Conservation (phyloP, 2,797 vertebrate species). For the Rhinoraja longicauda region DNA sequence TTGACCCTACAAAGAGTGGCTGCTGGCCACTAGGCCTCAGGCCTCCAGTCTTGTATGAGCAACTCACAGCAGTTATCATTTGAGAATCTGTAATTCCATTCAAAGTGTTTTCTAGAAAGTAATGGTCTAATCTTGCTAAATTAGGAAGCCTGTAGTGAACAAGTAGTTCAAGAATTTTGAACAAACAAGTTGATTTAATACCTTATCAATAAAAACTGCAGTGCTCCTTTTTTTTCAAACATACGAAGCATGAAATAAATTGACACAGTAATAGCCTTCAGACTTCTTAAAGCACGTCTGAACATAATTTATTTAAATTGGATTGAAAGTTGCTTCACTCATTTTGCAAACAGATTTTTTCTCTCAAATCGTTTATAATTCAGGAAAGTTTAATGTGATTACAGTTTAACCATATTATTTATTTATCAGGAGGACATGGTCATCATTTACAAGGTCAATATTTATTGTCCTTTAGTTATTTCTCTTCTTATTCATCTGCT, state of each 20-base stretch:
- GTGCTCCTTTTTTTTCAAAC: not conserved
- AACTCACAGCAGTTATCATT: not conserved
- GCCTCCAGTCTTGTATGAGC: not conserved
- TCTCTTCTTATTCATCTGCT: too few relatives aligned
- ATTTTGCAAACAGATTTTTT: not conserved
- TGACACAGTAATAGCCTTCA: not conserved
- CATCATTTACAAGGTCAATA: not conserved
- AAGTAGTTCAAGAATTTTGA: not conserved
- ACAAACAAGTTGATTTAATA: not conserved
- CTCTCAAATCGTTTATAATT: not conserved
- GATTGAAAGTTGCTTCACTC: not conserved
- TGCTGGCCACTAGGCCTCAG: not conserved
- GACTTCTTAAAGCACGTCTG: not conserved
- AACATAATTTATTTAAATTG: too few relatives aligned
- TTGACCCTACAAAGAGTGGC: not conserved
- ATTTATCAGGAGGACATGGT: not conserved
- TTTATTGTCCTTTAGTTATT: too few relatives aligned
- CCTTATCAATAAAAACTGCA: not conserved
- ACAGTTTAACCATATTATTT: not conserved
- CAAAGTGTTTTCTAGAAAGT: not conserved
- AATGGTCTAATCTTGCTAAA: not conserved
- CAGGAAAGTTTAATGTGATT: not conserved
- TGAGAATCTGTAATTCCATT: not conserved
- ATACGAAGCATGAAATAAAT: not conserved
- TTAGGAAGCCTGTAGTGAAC: not conserved